Evolutionary conservation across 23 tunicate genomes (phyloP).

Genomic region (Clavelina lepadiformis): DNA sequence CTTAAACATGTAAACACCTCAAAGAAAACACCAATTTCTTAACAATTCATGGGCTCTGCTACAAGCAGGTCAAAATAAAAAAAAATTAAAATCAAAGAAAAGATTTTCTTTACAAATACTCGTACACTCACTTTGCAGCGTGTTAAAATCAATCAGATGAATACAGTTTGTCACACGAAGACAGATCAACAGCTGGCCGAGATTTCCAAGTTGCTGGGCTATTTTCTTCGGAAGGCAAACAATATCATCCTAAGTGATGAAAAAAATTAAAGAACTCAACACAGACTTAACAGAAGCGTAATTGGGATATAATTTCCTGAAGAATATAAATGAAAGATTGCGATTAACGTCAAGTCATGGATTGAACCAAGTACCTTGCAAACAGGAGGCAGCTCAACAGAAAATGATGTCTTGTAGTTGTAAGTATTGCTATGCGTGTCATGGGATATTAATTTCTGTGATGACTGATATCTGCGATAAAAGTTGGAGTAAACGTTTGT

Average conservation of each 20-base stretch:
- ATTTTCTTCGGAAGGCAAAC: slow-evolving; percentile 82
- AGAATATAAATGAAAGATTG: too few relatives aligned
- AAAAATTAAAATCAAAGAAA: background rate
- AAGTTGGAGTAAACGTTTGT: background rate
- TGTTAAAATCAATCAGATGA: slow-evolving; percentile 87
- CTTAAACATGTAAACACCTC: background rate
- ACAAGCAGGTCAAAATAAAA: too few relatives aligned
- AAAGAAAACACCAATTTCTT: background rate
- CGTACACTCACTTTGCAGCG: slow-evolving; percentile 64
- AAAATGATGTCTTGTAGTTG: slow-evolving; percentile 84
- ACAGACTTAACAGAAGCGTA: background rate
- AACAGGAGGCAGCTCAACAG: slow-evolving; percentile 89
- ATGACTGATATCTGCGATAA: slow-evolving; percentile 62
- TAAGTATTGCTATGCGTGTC: slow-evolving; percentile 76
- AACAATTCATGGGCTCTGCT: background rate
- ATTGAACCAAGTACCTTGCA: too few relatives aligned
- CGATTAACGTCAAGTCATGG: too few relatives aligned
- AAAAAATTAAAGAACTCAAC: background rate
- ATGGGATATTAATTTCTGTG: slow-evolving; percentile 87
- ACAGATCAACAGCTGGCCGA: slow-evolving; percentile 82
- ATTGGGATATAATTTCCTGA: too few relatives aligned
- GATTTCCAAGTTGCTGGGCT: slow-evolving; percentile 89
- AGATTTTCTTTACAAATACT: background rate
- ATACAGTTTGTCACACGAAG: slow-evolving; percentile 83
- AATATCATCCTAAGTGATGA: slow-evolving; percentile 90